Evolutionary conservation across 2,113 vertebrate species (phyloP).

Genomic region (Daubentonia madagascariensis): DNA sequence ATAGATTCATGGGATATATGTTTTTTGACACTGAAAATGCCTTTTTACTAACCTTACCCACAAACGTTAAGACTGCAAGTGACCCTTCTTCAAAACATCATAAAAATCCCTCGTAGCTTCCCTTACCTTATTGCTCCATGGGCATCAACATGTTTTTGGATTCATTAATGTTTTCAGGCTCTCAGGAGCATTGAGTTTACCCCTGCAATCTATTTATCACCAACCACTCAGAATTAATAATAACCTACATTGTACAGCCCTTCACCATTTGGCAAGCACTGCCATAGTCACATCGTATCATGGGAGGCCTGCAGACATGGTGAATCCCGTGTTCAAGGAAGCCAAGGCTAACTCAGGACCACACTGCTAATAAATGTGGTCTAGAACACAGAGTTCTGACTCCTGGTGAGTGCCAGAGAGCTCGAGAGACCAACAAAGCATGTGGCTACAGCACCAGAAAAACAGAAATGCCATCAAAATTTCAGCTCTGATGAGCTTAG

Average conservation of each 20-base stretch:
- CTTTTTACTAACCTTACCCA: background rate
- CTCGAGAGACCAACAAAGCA: background rate
- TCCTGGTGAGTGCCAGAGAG: background rate
- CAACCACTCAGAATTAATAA: background rate
- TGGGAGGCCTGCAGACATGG: background rate
- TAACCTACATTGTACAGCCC: accelerated
- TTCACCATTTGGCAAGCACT: background rate
- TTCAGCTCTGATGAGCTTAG: background rate
- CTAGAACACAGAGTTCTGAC: background rate
- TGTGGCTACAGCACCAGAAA: background rate
- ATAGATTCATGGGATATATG: background rate
- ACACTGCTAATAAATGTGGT: no score
- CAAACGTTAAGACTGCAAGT: background rate
- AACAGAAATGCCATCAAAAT: background rate
- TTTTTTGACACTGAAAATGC: background rate
- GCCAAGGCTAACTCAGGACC: background rate
- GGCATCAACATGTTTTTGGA: background rate
- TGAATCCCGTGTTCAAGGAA: background rate
- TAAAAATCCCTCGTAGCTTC: background rate
- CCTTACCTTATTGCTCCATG: background rate
- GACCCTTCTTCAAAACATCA: background rate
- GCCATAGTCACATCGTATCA: accelerated
- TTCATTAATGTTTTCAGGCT: background rate
- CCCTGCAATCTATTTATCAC: background rate
- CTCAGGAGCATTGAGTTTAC: background rate